These are phyloP conservation scores for Ancistrus triradiatus DNA, from an alignment of 2,113 vertebrate genomes.

Conservation along the genomic window DNA sequence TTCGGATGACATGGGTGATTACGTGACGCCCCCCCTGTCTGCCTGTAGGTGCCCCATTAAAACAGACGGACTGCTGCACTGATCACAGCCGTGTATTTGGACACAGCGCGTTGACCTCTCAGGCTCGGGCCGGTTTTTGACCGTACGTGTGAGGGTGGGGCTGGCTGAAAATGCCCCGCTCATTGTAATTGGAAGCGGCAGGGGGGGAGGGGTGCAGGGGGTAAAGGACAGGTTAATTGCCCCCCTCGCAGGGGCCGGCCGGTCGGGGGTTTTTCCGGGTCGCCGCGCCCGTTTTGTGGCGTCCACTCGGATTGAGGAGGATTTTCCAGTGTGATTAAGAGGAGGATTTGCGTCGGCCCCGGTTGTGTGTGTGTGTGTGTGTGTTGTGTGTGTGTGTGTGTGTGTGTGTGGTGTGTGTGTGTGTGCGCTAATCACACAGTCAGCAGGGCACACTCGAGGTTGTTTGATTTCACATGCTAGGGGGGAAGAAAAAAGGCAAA, in stretches of 20 bases:
- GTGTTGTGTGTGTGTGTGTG: constrained; percentile 27
- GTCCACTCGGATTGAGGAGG: constrained; percentile 20
- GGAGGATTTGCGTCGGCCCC: constrained; percentile 33
- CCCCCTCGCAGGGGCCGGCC: constrained; percentile 27
- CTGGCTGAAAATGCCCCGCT: constrained; percentile 26
- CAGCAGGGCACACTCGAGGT: too few relatives aligned
- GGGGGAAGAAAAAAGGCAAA: too few relatives aligned
- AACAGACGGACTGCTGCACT: too few relatives aligned
- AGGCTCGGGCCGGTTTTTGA: not conserved
- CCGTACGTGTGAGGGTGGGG: too few relatives aligned
- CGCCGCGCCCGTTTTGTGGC: constrained; percentile 12
- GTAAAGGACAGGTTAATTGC: constrained; percentile 45
- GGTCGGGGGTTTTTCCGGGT: constrained; percentile 31
- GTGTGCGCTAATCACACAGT: too few relatives aligned
- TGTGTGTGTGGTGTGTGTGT: constrained; percentile 18
- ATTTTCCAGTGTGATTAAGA: constrained; percentile 40
- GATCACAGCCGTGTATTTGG: too few relatives aligned
- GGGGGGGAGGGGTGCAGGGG: not conserved
- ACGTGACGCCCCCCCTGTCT: too few relatives aligned
- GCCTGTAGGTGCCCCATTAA: too few relatives aligned
- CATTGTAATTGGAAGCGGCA: constrained; percentile 35
- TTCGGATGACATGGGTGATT: too few relatives aligned
- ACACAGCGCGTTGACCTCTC: too few relatives aligned
- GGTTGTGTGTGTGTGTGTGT: constrained; percentile 27
- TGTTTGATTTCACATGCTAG: too few relatives aligned